phyloP scores from a whole-genome alignment of 2,797 vertebrate genomes.

The Hoplostethus mediterraneus region DNA sequence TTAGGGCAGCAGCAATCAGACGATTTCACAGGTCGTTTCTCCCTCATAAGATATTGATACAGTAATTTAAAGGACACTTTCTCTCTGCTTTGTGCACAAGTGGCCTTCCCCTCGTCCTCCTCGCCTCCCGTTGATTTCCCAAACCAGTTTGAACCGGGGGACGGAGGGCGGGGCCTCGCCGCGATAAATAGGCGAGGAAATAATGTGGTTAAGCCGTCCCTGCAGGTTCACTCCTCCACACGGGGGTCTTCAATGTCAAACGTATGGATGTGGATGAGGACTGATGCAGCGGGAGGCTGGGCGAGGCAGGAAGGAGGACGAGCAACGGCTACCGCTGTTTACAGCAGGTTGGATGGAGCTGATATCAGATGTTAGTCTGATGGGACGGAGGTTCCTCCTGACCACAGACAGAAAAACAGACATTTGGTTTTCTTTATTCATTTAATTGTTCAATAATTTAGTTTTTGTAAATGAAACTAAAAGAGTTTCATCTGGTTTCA shows the following conservation, averaged over 20 bases:
- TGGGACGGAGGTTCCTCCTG: too few relatives aligned
- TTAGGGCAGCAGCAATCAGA: constrained; percentile 47
- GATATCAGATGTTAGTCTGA: too few relatives aligned
- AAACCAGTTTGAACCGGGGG: not conserved
- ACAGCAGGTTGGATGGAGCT: too few relatives aligned
- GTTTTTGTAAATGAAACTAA: too few relatives aligned
- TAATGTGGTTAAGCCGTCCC: constrained; percentile 16
- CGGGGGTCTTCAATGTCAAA: constrained; percentile 25
- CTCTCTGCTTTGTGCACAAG: constrained; percentile 14
- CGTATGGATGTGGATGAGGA: not conserved
- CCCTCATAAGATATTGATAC: constrained; percentile 37
- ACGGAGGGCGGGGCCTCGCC: not conserved
- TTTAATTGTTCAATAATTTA: too few relatives aligned
- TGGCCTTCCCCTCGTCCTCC: constrained; percentile 8
- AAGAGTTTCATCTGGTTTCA: too few relatives aligned
- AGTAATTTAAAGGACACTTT: constrained; percentile 49
- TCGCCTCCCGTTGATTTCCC: constrained; percentile 24
- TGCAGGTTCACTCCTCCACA: constrained; percentile 27
- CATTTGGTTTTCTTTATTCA: too few relatives aligned
- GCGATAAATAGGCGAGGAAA: constrained; percentile 26
- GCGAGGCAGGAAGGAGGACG: too few relatives aligned
- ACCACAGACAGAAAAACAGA: too few relatives aligned
- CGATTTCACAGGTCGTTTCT: constrained; percentile 59
- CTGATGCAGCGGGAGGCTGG: too few relatives aligned
- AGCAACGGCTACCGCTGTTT: too few relatives aligned